These are phyloP conservation scores for Pachyseris speciosa DNA, from an alignment of 64 coral and sea anemone species.

Conservation along the genomic window DNA sequence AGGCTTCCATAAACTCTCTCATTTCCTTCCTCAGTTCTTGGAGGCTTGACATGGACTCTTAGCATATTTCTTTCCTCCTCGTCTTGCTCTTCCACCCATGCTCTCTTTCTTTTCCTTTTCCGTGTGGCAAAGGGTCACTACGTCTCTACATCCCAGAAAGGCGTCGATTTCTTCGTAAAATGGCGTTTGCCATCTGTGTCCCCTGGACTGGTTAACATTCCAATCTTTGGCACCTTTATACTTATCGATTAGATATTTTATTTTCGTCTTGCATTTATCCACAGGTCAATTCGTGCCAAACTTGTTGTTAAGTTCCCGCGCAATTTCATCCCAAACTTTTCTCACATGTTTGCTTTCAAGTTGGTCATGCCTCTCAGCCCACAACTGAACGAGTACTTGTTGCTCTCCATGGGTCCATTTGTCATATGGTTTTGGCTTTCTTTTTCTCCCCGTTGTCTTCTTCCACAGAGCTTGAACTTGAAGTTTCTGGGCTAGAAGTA, in stretches of 20 bases:
- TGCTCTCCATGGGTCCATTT: too few relatives aligned
- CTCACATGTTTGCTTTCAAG: background rate
- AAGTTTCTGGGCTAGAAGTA: background rate
- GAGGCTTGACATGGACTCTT: conserved; percentile 3
- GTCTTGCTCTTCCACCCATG: background rate
- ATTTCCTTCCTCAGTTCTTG: conserved; percentile 13
- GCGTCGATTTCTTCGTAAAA: too few relatives aligned
- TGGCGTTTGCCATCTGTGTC: background rate
- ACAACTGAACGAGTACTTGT: too few relatives aligned
- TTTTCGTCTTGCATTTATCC: conserved; percentile 8
- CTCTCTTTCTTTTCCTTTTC: conserved; percentile 3
- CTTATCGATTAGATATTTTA: conserved; percentile 18
- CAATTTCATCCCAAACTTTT: too few relatives aligned
- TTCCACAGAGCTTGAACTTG: too few relatives aligned
- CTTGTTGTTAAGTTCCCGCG: background rate
- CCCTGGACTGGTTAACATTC: background rate
- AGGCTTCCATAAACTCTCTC: conserved; percentile 5
- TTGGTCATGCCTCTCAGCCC: background rate
- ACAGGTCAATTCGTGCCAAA: background rate
- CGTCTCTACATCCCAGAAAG: background rate
- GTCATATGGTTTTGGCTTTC: too few relatives aligned
- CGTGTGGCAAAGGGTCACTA: background rate
- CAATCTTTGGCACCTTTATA: conserved; percentile 13
- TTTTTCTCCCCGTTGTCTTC: too few relatives aligned
- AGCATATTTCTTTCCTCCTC: conserved; percentile 13